Percentiles rank a stretch among this genome's conserved stretches.
Evolutionary conservation across 1,140 invertebrate species (phyloP).

Genomic region (Mactra quadrangularis): DNA sequence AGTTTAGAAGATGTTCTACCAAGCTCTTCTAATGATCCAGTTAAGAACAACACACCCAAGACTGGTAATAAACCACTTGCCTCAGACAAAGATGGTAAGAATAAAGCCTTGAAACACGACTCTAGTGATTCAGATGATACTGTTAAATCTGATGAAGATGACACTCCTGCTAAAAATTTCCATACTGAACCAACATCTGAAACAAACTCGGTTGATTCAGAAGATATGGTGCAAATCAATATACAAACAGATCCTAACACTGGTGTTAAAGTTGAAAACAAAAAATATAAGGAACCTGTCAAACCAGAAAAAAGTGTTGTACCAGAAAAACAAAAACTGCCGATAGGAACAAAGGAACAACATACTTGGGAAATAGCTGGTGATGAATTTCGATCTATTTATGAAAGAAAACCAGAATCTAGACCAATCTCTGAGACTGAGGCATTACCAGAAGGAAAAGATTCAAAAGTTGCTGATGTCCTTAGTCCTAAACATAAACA

Average conservation of each 20-base stretch:
- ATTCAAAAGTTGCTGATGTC: constrained; percentile 1
- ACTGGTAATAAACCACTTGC: background rate
- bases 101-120: background rate
- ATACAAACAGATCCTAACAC: constrained; percentile 52
- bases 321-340: background rate
- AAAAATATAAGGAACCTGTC: constrained; percentile 23
- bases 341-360: constrained; percentile 8
- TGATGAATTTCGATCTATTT: constrained; percentile 46
- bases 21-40: background rate
- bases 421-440: constrained; percentile 29
- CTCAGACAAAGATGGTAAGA: no score
- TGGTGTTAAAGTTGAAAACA: constrained; percentile 45
- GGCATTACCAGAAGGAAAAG: no score
- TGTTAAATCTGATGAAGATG: constrained; percentile 6
- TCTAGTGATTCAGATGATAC: background rate
- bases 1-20: background rate
- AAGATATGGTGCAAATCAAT: constrained; percentile 56
- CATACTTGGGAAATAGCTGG: constrained; percentile 49
- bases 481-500: background rate
- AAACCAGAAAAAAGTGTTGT: background rate
- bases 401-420: constrained; percentile 38
- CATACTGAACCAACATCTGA: background rate
- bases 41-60: background rate
- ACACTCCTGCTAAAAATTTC: background rate
- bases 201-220: constrained; percentile 5